A percentile compares a stretch with the other conserved stretches of the same genome.
These are phyloP conservation scores for Lasioglossum vierecki DNA, from an alignment of 2,888 invertebrate genomes.

Conservation along the genomic window DNA sequence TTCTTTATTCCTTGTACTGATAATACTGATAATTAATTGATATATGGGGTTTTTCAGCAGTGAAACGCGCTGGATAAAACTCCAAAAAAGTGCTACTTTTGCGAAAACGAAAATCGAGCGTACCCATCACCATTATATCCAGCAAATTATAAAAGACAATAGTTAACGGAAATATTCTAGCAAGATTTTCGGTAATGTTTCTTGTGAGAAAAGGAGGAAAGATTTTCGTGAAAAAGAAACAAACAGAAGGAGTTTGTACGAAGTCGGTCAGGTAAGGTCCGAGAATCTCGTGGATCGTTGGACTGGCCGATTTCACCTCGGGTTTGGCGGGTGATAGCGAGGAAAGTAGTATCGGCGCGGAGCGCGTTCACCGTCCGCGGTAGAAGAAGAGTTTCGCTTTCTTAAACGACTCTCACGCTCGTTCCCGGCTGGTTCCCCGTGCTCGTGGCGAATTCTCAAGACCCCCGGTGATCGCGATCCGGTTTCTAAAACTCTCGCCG, in stretches of 20 bases:
- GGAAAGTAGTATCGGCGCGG: slow-evolving; percentile 56
- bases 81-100: no score
- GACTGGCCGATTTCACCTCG: slow-evolving; percentile 68
- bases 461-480: slow-evolving; percentile 74
- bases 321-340: slow-evolving; percentile 57
- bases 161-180: no score
- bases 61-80: no score
- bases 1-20: not conserved
- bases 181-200: not conserved
- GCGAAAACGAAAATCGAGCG: no score
- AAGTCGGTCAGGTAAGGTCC: not conserved
- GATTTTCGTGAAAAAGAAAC: not conserved
- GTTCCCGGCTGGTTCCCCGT: slow-evolving; percentile 62
- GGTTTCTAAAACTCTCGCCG: slow-evolving; percentile 81
- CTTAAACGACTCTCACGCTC: slow-evolving; percentile 75
- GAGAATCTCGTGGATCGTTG: slow-evolving; percentile 13
- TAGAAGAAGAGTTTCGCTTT: slow-evolving; percentile 77
- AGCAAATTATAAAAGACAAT: no score
- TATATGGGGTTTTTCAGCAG: no score
- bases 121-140: no score
- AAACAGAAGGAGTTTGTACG: not conserved
- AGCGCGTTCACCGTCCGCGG: slow-evolving; percentile 34
- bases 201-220: not conserved
- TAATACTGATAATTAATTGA: no score
- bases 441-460: slow-evolving; percentile 72